Evolutionary conservation across 2,888 invertebrate species (phyloP), one percentile per base, ranked within the genome.

Genomic region (Griposia aprilina): DNA sequence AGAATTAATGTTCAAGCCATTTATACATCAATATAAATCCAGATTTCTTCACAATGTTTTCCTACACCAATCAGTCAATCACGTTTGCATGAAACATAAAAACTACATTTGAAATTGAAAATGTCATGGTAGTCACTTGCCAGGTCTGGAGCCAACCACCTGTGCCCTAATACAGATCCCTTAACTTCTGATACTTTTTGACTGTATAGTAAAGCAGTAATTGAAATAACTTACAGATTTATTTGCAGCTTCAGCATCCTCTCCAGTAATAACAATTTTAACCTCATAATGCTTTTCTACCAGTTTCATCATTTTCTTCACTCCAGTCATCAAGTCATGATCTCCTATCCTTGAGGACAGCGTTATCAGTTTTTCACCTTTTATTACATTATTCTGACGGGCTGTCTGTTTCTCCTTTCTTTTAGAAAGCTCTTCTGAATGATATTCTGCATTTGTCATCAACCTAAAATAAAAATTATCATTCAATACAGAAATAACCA

Each of bases 221-320:
- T n/a, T 10, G 6, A 26, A 60, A 74, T 17, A 20, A 90, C 93
- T 84, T 90, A 95, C 96, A 73, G 92, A 90, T 86, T 89, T 92
- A 55, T 90, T 90, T 90, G 92, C 70, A 89, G 94, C 89, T 52
- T 94, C 94, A 85, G 94, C 95, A 78, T 92, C 93, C 80, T 96
- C 96, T 23, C 97, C 97, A 88, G 96, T 95, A 76, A 98, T 97
- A 55, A 97, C 93, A 68, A 98, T 94, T 91, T 96, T 95, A 7
- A 98, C 97, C 95, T 98, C 98, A 94, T 97, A 97, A 15, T 96
- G 97, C 89, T 98, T 98, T n/a, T 94, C 94, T 13, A 98, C 89
- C 96, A 98, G 97, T 93, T 98, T 98, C 1, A 94, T 82, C 87
- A 98, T 97, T 91, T 98, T 98, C 81, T 97, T 98, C 0, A 98